Conservation (phyloP, 1,140 invertebrate genomes). For the Amphibalanus amphitrite region DNA sequence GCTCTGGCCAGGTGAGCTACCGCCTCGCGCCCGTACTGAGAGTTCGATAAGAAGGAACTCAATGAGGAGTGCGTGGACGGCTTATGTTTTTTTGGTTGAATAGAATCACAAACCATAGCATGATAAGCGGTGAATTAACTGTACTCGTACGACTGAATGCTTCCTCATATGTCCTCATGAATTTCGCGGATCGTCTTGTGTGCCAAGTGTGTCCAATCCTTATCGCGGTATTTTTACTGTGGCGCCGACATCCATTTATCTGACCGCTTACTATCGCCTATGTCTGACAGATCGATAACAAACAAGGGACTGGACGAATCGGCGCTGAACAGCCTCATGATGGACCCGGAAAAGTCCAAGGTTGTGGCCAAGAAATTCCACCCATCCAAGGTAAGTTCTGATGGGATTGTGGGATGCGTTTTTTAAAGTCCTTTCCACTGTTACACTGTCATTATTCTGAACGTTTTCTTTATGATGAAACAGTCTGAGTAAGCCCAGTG, state of each 20-base stretch:
- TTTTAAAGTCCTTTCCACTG: neutral
- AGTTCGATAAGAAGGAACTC: too few relatives aligned
- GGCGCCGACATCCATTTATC: too few relatives aligned
- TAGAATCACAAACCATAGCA: neutral
- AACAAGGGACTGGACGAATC: constrained; percentile 22
- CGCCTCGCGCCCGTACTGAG: neutral
- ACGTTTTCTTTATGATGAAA: neutral
- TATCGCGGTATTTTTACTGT: too few relatives aligned
- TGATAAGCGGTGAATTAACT: neutral
- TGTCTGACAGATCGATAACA: neutral
- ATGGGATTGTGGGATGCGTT: neutral
- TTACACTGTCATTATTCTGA: neutral
- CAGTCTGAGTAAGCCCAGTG: too few relatives aligned
- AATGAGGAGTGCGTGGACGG: neutral
- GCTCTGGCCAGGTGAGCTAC: constrained; percentile 24
- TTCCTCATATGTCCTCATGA: too few relatives aligned
- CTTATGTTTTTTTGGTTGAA: neutral
- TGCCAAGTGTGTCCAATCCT: too few relatives aligned
- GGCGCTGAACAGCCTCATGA: constrained; percentile 7
- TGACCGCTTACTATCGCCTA: neutral
- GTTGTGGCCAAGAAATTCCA: constrained; percentile 64
- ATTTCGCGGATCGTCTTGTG: too few relatives aligned
- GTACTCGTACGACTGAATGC: neutral
- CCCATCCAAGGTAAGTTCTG: constrained; percentile 33
- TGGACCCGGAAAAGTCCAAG: constrained; percentile 24